Base-by-base conservation (phyloP, 1,140 invertebrate genomes). In the Asbolus verrucosus region DNA sequence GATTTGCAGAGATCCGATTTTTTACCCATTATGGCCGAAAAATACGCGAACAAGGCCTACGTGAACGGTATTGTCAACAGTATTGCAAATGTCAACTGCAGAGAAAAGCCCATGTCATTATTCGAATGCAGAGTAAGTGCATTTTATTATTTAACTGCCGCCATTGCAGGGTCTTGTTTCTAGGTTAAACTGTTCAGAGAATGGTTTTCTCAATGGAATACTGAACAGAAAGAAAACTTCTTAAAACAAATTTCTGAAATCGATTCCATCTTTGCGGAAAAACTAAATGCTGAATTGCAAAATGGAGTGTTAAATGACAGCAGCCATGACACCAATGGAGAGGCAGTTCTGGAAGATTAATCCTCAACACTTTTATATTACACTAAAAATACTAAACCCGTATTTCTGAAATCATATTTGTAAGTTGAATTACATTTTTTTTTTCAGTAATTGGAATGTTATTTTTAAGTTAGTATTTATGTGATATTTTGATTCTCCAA, bases 1-100 rank as follows among this genome's bases (percentile, higher is more conserved):
- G 90, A 93, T 74, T 86, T 95, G 82, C 93, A 96, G 80, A 85
- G 91, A 60, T 87, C 88, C 68, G 93, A 96, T 80, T 96, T 96
- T 80, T 76, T 95, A 24, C 88, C 89, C 14, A 86, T 95, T 60
- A 81, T 95, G 9, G 83, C 92, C 30, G 90, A 92, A 69, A 89
- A 88, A 72, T 85, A 90, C 59, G 82, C 85, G 21, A 84, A 86
- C 54, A 83, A 84, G 21, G 80, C 81, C 18, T 85, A 90, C 75
- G 85, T 92, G 0, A 93, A 94, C 79, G 90, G 92, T 46, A 81
- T 95, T 16, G 87, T 92, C 8, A 85, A 88, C 59, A 87, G 86
- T 6, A 84, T 95, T 74, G 87, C 89, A 27, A 84, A 83, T 69
- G 80, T 93, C 11, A 85, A 85, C 36, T 89, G 90, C 67, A 84